A percentile compares a stretch with the other conserved stretches of the same genome.
Evolutionary conservation across 1,140 invertebrate species (phyloP).

Genomic region (Gryllus bimaculatus): DNA sequence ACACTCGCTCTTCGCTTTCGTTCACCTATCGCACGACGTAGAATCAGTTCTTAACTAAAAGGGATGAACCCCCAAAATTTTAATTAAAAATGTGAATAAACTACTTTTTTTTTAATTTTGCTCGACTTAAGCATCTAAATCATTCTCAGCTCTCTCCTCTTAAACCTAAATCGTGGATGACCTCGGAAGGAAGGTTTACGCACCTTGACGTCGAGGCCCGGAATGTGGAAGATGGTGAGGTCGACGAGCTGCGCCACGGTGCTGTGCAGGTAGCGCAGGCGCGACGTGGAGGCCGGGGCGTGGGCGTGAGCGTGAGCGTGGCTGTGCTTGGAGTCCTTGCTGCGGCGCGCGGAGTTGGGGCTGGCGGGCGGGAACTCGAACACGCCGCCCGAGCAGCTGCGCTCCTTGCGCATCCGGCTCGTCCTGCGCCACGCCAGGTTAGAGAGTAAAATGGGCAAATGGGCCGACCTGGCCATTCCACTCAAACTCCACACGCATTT

Average conservation of each 20-base stretch:
- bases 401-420: constrained; percentile 54
- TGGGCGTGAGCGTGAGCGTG: constrained; percentile 26
- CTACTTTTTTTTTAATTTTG: too few relatives aligned
- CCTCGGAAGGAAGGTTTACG: constrained; percentile 14
- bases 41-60: too few relatives aligned
- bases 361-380: constrained; percentile 50
- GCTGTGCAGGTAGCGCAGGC: constrained; percentile 22
- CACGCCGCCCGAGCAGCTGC: constrained; percentile 60
- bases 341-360: constrained; percentile 39
- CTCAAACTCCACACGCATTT: too few relatives aligned
- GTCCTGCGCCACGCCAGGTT: constrained; percentile 28
- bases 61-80: too few relatives aligned
- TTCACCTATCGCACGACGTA: too few relatives aligned
- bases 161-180: too few relatives aligned
- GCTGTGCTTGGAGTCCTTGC: constrained; percentile 36
- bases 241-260: constrained; percentile 53
- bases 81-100: too few relatives aligned
- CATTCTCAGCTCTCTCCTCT: too few relatives aligned
- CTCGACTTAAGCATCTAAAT: too few relatives aligned
- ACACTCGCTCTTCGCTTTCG: too few relatives aligned
- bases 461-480: too few relatives aligned
- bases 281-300: constrained; percentile 23
- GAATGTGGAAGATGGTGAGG: constrained; percentile 88
- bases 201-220: constrained; percentile 88
- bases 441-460: too few relatives aligned